Percentiles rank a stretch among this genome's conserved stretches.
phyloP scores from a whole-genome alignment of 2,888 invertebrate species.

The Molanna angustata region DNA sequence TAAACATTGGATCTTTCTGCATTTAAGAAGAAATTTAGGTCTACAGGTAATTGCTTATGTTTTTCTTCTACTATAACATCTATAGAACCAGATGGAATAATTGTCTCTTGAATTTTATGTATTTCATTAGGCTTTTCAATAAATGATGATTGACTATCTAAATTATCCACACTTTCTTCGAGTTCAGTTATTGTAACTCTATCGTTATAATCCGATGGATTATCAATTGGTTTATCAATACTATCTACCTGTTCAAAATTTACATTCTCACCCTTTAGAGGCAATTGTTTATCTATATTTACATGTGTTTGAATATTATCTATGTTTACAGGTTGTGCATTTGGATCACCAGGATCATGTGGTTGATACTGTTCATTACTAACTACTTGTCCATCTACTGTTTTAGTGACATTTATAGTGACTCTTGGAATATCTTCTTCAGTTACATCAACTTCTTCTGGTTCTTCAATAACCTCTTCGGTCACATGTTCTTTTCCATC shows the following conservation, averaged over 20 bases:
- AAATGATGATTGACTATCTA: not conserved
- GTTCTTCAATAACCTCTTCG: slow-evolving; percentile 83
- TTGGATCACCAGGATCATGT: slow-evolving; percentile 19
- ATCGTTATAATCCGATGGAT: too few species aligned
- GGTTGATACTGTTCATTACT: slow-evolving; percentile 28
- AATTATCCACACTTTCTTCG: not conserved
- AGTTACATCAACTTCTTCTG: slow-evolving; percentile 70
- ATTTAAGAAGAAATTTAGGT: slow-evolving; percentile 20
- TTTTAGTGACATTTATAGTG: slow-evolving; percentile 63
- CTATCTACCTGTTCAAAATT: slow-evolving; percentile 34
- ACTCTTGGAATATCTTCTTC: slow-evolving; percentile 71
- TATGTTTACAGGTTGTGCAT: slow-evolving; percentile 4
- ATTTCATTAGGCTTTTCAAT: not conserved
- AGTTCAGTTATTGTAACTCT: slow-evolving; percentile 1
- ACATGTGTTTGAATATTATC: slow-evolving; percentile 12
- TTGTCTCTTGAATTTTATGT: too few species aligned
- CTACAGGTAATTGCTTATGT: too few species aligned
- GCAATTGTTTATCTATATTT: slow-evolving; percentile 1
- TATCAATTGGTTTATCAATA: slow-evolving; percentile 22
- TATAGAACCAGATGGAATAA: too few species aligned
- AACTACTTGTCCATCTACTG: slow-evolving; percentile 52
- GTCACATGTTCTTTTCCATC: slow-evolving; percentile 82
- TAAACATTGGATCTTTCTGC: slow-evolving; percentile 26
- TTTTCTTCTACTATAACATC: too few species aligned
- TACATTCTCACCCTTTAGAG: slow-evolving; percentile 23